Conservation (phyloP, 1,140 invertebrate species). For the Ceratitis capitata region DNA sequence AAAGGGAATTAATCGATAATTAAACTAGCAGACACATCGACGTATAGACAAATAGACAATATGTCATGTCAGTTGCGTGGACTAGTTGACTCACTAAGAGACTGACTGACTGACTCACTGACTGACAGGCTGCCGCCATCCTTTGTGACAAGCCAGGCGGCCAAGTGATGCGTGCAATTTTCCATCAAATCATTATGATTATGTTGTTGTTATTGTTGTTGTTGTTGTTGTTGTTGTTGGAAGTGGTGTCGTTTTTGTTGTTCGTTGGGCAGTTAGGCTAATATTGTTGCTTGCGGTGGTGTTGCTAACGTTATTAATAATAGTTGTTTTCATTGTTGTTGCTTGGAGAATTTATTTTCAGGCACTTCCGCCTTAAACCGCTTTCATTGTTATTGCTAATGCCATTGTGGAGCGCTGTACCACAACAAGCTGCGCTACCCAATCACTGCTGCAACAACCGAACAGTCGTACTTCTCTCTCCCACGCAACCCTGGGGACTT, state of each 20-base stretch:
- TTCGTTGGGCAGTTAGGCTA: neutral
- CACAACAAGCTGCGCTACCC: neutral
- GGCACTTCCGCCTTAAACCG: neutral
- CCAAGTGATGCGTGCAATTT: neutral
- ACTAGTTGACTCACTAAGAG: neutral
- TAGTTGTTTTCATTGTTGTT: neutral
- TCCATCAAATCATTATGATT: neutral
- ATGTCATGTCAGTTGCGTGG: no score
- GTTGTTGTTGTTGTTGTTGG: neutral
- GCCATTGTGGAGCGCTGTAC: neutral
- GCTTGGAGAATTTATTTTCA: neutral
- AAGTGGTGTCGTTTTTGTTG: neutral
- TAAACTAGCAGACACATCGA: no score
- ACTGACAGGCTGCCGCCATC: neutral
- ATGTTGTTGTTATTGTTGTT: neutral
- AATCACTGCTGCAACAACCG: neutral
- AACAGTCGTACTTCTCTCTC: neutral
- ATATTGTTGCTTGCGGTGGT: neutral
- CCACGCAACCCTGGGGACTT: neutral
- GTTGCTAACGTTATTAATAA: neutral
- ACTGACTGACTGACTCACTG: neutral
- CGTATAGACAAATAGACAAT: no score
- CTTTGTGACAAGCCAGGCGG: neutral
- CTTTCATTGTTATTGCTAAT: conserved; percentile 10
- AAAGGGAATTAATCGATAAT: conserved; percentile 6